Percentiles rank a stretch among this genome's conserved stretches.
These are phyloP conservation scores for Drosophila affinis DNA, from an alignment of 2,888 invertebrate species.

Conservation along the genomic window DNA sequence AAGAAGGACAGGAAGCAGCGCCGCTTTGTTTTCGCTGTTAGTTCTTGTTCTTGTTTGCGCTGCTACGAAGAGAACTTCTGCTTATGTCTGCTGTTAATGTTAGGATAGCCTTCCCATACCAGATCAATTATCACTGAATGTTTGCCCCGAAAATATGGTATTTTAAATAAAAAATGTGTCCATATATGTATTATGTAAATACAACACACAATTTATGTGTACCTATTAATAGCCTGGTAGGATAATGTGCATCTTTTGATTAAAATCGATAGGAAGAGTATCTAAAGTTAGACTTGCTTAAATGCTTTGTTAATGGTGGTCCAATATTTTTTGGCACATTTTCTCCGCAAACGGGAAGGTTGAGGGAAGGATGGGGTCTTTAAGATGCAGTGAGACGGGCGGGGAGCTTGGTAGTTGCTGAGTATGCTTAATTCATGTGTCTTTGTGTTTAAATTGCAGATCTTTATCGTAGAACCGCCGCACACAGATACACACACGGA, in stretches of 20 bases:
- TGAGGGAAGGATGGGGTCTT: not conserved
- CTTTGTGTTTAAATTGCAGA: conserved; percentile 65
- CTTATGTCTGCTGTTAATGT: not conserved
- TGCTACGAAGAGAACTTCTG: not conserved
- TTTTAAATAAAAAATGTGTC: no score
- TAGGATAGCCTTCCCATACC: not conserved
- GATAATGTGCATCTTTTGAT: not conserved
- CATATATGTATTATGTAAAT: no score
- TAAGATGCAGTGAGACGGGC: not conserved
- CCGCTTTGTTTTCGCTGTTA: not conserved
- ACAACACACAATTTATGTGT: not conserved
- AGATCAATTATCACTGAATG: no score
- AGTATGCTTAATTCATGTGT: conserved; percentile 11
- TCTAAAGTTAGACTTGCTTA: no score
- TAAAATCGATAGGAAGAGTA: no score
- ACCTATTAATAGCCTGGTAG: not conserved
- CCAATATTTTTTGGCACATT: not conserved
- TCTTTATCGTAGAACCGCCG: conserved; percentile 49
- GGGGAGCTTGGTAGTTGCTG: not conserved
- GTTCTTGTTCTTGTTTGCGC: not conserved
- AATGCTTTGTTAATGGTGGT: conserved; percentile 8
- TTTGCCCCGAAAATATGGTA: no score
- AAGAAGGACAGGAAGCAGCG: conserved; percentile 13
- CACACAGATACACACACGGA: conserved; percentile 35
- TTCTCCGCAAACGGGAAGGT: not conserved